Evolutionary conservation across 2,113 vertebrate genomes (phyloP).

Genomic region (Camelus dromedarius): DNA sequence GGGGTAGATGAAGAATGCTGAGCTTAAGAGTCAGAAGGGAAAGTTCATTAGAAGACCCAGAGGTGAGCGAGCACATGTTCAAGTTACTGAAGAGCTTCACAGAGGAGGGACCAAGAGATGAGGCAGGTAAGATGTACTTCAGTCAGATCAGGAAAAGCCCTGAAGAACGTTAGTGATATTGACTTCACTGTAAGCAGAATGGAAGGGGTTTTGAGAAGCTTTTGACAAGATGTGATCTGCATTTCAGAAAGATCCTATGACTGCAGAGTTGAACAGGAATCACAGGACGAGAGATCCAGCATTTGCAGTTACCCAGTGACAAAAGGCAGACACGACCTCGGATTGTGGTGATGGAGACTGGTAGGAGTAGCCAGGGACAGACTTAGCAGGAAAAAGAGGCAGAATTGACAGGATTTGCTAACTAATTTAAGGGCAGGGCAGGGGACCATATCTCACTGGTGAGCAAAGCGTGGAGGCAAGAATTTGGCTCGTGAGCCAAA

Average conservation of each 20-base stretch:
- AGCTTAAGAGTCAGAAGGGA: neutral
- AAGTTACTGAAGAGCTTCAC: neutral
- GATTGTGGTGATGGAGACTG: neutral
- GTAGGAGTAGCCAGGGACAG: neutral
- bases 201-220: neutral
- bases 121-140: neutral
- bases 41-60: neutral
- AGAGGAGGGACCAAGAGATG: neutral
- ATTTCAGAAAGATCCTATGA: neutral
- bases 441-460: neutral
- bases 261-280: neutral
- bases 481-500: neutral
- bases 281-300: neutral
- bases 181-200: neutral
- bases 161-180: neutral
- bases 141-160: neutral
- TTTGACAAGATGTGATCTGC: constrained; percentile 5
- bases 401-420: neutral
- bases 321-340: neutral
- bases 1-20: neutral
- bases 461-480: neutral
- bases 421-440: neutral
- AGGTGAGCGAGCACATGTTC: neutral
- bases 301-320: neutral
- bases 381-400: neutral